Conservation (phyloP, 2,888 invertebrate genomes). For the Andrena marginata region DNA sequence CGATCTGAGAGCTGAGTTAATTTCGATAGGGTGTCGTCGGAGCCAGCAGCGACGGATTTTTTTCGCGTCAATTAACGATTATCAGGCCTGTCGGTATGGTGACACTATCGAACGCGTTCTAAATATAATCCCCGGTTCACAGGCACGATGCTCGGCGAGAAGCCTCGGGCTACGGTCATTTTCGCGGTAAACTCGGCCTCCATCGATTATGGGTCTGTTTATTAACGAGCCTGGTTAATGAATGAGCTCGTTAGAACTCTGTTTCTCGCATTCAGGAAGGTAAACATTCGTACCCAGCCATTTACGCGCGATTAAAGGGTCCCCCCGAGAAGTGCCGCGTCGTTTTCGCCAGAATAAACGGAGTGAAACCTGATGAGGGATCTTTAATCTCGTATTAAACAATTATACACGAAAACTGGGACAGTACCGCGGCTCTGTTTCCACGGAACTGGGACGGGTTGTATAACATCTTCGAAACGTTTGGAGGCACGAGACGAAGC, state of each 20-base stretch:
- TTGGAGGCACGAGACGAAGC: no score
- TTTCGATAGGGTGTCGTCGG: neutral
- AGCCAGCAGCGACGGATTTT: slow-evolving; percentile 34
- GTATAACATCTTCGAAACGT: no score
- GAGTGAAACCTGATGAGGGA: no score
- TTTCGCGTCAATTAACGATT: slow-evolving; percentile 58
- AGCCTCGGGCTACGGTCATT: slow-evolving; percentile 27
- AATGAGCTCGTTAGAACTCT: slow-evolving; percentile 36
- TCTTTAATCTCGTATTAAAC: no score
- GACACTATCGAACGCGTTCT: slow-evolving; percentile 63
- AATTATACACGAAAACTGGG: no score
- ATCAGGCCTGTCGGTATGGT: slow-evolving; percentile 41
- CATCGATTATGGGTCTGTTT: slow-evolving; percentile 14
- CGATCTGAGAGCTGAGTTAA: neutral
- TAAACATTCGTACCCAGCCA: neutral
- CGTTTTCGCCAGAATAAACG: no score
- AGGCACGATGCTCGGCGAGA: slow-evolving; percentile 17
- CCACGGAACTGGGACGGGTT: no score
- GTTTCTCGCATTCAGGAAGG: neutral
- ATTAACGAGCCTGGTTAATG: slow-evolving; percentile 51
- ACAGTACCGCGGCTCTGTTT: no score
- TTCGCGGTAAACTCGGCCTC: slow-evolving; percentile 35
- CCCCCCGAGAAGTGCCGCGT: no score
- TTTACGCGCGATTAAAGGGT: no score
- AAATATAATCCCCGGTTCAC: slow-evolving; percentile 59